phyloP scores from a whole-genome alignment of 2,888 invertebrate species.

The Troides oblongomaculatus region DNA sequence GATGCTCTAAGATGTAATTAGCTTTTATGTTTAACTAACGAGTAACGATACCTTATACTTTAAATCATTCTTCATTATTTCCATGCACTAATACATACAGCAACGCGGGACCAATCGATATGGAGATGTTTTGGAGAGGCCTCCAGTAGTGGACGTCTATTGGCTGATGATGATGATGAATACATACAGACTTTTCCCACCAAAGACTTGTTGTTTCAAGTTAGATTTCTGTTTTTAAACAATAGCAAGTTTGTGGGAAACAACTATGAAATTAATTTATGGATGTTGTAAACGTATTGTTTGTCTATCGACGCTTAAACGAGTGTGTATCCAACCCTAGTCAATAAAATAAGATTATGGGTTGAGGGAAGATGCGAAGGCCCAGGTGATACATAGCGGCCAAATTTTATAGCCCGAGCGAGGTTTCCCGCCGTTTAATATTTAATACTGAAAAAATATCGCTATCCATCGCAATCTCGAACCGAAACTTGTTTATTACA shows the following conservation, averaged over 20 bases:
- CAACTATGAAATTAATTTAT: neutral
- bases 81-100: neutral
- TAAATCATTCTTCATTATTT: neutral
- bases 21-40: constrained; percentile 1
- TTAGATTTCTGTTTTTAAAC: neutral
- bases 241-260: neutral
- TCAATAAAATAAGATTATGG: constrained; percentile 74
- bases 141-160: too few relatives aligned
- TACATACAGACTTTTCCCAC: neutral
- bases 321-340: constrained; percentile 53
- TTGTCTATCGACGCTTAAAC: constrained; percentile 18
- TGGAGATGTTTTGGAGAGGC: too few relatives aligned
- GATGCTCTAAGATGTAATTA: neutral
- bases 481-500: constrained; percentile 59
- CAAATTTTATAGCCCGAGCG: constrained; percentile 68
- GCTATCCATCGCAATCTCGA: constrained; percentile 57
- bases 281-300: neutral
- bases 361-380: constrained; percentile 54
- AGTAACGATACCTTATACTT: neutral
- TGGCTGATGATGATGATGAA: too few relatives aligned
- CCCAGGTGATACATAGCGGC: constrained; percentile 72
- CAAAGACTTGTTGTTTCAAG: neutral
- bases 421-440: constrained; percentile 64
- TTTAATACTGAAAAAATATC: constrained; percentile 47
- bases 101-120: too few relatives aligned